Evolutionary conservation across 2,797 vertebrate species (phyloP).

Genomic region (Anguilla megastoma): DNA sequence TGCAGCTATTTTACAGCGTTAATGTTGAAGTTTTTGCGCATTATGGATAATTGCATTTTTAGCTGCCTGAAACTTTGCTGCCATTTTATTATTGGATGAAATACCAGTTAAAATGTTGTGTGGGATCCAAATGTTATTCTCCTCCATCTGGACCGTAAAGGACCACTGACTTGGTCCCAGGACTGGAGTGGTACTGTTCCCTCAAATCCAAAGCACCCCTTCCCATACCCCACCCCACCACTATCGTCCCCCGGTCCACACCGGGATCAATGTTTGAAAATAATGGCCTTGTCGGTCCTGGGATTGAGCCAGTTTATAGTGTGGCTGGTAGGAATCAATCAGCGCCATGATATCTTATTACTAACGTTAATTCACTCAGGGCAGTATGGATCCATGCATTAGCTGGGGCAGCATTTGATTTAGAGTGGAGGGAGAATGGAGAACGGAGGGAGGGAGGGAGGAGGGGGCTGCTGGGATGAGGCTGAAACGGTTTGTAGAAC

Average conservation of each 20-base stretch:
- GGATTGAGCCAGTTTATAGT: slow-evolving; percentile 91
- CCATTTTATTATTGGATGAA: slow-evolving; percentile 8
- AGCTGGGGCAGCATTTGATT: slow-evolving; percentile 74
- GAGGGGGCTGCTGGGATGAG: slow-evolving; percentile 33
- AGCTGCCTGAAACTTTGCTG: neutral
- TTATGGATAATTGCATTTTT: slow-evolving; percentile 24
- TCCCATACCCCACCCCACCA: slow-evolving; percentile 48
- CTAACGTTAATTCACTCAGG: slow-evolving; percentile 98
- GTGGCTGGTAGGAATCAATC: slow-evolving; percentile 90
- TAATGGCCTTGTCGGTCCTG: slow-evolving; percentile 85
- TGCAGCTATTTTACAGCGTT: neutral
- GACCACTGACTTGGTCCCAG: neutral
- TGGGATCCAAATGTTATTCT: neutral
- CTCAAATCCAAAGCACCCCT: slow-evolving; percentile 32
- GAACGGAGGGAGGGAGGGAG: slow-evolving; percentile 61
- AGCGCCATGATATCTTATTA: slow-evolving; percentile 97
- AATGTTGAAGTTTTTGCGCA: slow-evolving; percentile 35
- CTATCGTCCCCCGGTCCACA: slow-evolving; percentile 44
- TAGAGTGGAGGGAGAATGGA: slow-evolving; percentile 53
- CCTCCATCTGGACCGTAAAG: slow-evolving; percentile 28
- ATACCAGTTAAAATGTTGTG: neutral
- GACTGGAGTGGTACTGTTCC: slow-evolving; percentile 31
- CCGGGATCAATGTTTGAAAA: slow-evolving; percentile 88
- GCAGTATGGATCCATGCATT: slow-evolving; percentile 87
- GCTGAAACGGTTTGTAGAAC: slow-evolving; percentile 10